phyloP scores from a whole-genome alignment of 1,140 invertebrate genomes.

The Asbolus verrucosus region DNA sequence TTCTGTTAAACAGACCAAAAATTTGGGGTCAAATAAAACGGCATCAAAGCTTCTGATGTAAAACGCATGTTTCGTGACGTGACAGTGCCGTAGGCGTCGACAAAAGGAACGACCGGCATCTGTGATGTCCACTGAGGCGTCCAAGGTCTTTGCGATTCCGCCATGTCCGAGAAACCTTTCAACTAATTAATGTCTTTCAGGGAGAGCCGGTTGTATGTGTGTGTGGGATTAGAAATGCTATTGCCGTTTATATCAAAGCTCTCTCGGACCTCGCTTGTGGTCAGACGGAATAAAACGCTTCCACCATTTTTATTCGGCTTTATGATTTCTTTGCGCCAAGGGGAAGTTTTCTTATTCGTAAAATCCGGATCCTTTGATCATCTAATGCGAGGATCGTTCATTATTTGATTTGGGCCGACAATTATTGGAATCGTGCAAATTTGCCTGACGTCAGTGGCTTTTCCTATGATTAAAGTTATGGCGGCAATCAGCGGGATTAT shows the following conservation, averaged over 20 bases:
- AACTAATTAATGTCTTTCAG: constrained; percentile 50
- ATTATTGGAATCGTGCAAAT: constrained; percentile 24
- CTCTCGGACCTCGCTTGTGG: constrained; percentile 1
- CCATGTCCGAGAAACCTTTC: constrained; percentile 45
- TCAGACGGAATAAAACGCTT: constrained; percentile 21
- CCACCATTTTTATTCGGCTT: constrained; percentile 17
- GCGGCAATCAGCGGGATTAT: constrained; percentile 12
- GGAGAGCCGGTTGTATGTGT: constrained; percentile 30
- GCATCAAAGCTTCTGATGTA: constrained; percentile 24
- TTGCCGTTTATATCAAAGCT: constrained; percentile 29
- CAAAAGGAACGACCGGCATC: constrained; percentile 35
- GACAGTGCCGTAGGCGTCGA: constrained; percentile 23
- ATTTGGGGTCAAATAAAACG: constrained; percentile 16
- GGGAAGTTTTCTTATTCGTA: constrained; percentile 25
- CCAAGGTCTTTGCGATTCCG: constrained; percentile 17
- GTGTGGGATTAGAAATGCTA: constrained; percentile 34
- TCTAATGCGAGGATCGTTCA: constrained; percentile 25
- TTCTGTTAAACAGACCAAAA: not conserved
- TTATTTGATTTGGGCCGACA: constrained; percentile 10
- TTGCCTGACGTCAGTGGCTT: constrained; percentile 11
- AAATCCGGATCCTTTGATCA: constrained; percentile 26
- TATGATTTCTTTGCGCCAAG: constrained; percentile 16
- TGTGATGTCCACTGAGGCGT: constrained; percentile 30
- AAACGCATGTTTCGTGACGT: constrained; percentile 18
- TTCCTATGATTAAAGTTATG: constrained; percentile 16